Conservation (phyloP, 2,113 vertebrate genomes). For the Archilochus colubris region DNA sequence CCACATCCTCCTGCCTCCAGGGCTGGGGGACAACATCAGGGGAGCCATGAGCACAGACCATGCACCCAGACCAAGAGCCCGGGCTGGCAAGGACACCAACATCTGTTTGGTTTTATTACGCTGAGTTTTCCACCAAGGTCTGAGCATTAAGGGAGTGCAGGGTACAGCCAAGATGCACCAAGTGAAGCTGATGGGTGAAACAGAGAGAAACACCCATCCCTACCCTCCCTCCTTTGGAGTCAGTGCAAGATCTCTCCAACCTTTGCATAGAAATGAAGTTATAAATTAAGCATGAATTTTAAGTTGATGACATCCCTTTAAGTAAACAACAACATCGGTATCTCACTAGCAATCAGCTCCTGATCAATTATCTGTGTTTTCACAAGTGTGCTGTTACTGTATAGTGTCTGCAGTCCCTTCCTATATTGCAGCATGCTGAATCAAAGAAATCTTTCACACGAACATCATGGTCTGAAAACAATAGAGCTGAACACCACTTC, state of each 20-base stretch:
- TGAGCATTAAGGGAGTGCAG: background rate
- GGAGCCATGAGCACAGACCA: rapidly evolving
- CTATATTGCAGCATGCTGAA: background rate
- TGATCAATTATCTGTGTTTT: background rate
- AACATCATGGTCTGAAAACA: constrained; percentile 32
- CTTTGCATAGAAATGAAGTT: background rate
- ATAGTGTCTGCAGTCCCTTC: background rate
- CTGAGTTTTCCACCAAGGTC: rapidly evolving
- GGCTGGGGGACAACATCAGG: too few relatives aligned
- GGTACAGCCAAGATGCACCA: rapidly evolving
- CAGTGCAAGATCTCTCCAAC: background rate
- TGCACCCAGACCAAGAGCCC: background rate
- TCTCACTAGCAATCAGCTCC: constrained; percentile 8
- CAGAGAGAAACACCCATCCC: background rate
- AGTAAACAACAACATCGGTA: background rate
- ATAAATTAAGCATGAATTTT: background rate
- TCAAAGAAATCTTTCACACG: constrained; percentile 21
- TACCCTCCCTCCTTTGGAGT: background rate
- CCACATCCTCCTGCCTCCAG: background rate
- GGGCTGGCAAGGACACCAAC: rapidly evolving
- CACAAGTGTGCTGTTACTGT: background rate
- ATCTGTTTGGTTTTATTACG: background rate
- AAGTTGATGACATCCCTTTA: background rate
- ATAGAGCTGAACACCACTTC: constrained; percentile 27
- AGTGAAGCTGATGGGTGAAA: background rate